Percentiles rank a stretch among this genome's conserved stretches.
phyloP scores from a whole-genome alignment of 2,888 invertebrate genomes.

The Epinotia brunnichana region DNA sequence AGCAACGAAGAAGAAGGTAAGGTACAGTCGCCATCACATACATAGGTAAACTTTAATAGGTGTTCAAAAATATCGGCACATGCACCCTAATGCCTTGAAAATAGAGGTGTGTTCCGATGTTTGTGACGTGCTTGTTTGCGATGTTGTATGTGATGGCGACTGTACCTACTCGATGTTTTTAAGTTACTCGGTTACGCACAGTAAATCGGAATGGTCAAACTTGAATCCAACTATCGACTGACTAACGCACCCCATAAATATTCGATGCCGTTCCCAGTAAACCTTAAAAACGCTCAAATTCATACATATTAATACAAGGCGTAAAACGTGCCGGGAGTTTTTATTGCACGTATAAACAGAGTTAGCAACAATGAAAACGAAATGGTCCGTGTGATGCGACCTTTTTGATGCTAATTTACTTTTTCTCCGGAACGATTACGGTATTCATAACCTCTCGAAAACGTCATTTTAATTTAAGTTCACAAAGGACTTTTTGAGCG shows the following conservation, averaged over 20 bases:
- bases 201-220: not conserved
- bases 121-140: too few relatives aligned
- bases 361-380: conserved; percentile 66
- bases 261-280: conserved; percentile 35
- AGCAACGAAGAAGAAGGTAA: too few relatives aligned
- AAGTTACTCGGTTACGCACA: not conserved
- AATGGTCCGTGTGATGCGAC: conserved; percentile 64
- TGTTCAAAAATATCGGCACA: too few relatives aligned
- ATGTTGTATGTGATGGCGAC: too few relatives aligned
- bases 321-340: conserved; percentile 63
- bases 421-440: conserved; percentile 46
- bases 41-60: too few relatives aligned
- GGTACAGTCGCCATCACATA: too few relatives aligned
- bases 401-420: conserved; percentile 64
- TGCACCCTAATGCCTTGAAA: too few relatives aligned
- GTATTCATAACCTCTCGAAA: conserved; percentile 43
- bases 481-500: conserved; percentile 36
- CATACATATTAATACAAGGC: conserved; percentile 71
- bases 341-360: conserved; percentile 66
- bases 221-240: conserved; percentile 9
- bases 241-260: not conserved
- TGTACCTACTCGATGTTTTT: not conserved
- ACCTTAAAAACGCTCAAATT: conserved; percentile 61
- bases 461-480: conserved; percentile 39
- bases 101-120: too few relatives aligned